phyloP scores from a whole-genome alignment of 2,888 invertebrate species.

The Trichopoda pennipes region DNA sequence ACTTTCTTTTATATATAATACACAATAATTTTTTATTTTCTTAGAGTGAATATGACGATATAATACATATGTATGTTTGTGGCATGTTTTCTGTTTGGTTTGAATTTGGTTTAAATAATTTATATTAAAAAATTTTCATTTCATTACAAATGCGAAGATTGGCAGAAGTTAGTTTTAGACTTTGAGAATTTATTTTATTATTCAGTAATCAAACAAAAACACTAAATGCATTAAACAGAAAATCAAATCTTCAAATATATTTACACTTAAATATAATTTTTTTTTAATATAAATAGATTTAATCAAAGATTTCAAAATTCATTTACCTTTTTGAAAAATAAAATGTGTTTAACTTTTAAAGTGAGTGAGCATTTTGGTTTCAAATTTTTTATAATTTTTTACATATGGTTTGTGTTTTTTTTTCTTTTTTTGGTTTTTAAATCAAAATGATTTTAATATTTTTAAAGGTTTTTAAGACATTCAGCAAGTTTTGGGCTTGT shows the following conservation, averaged over 20 bases:
- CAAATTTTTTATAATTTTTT: slow-evolving; percentile 26
- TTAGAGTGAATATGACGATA: slow-evolving; percentile 47
- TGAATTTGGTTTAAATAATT: slow-evolving; percentile 31
- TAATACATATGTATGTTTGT: slow-evolving; percentile 45
- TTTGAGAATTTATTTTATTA: neutral
- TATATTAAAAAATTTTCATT: slow-evolving; percentile 8
- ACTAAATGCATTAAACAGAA: slow-evolving; percentile 19
- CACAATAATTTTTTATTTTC: slow-evolving; percentile 29
- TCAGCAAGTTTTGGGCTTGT: too few species aligned
- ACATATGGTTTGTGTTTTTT: slow-evolving; percentile 23
- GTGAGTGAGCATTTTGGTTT: slow-evolving; percentile 78
- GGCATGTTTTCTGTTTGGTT: slow-evolving; percentile 3
- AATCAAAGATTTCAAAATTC: slow-evolving; percentile 66
- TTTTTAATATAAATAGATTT: slow-evolving; percentile 20
- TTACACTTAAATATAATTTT: slow-evolving; percentile 31
- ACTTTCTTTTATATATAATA: slow-evolving; percentile 37
- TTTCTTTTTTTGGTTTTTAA: slow-evolving; percentile 2
- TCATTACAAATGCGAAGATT: slow-evolving; percentile 18
- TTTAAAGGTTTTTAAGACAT: neutral
- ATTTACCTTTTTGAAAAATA: slow-evolving; percentile 33
- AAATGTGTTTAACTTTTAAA: slow-evolving; percentile 75
- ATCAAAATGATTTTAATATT: neutral
- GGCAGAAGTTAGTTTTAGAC: neutral
- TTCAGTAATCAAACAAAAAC: neutral
- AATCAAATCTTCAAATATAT: slow-evolving; percentile 29